Conservation (phyloP, 1,140 invertebrate species). For the Diorhabda carinulata region DNA sequence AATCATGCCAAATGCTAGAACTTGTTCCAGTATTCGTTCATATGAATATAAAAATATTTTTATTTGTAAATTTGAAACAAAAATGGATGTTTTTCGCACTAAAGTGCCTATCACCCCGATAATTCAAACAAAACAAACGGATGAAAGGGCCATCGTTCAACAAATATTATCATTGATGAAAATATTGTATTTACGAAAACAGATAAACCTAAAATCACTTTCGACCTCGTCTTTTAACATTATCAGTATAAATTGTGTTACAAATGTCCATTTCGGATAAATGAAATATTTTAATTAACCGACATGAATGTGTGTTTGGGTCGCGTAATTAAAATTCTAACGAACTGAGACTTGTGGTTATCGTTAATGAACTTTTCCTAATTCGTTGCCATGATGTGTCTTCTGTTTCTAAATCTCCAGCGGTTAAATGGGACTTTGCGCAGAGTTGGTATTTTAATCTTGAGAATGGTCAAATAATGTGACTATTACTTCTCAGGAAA, state of each 20-base stretch:
- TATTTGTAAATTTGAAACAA: too few relatives aligned
- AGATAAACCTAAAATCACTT: background rate
- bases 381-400: background rate
- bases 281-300: slow-evolving; percentile 12
- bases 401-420: background rate
- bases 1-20: too few relatives aligned
- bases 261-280: slow-evolving; percentile 9
- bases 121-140: too few relatives aligned
- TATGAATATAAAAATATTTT: too few relatives aligned
- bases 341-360: slow-evolving; percentile 7
- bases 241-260: background rate
- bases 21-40: too few relatives aligned
- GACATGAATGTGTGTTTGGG: background rate
- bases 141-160: too few relatives aligned
- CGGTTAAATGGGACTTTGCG: background rate
- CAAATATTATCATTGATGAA: too few relatives aligned
- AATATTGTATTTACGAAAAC: too few relatives aligned
- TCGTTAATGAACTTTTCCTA: slow-evolving; percentile 6
- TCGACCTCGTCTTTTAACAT: background rate
- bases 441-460: background rate
- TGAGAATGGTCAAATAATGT: background rate
- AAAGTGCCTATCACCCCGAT: too few relatives aligned
- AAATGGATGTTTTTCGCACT: too few relatives aligned
- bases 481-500: background rate
- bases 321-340: slow-evolving; percentile 9